phyloP scores from a whole-genome alignment of 2,888 invertebrate genomes.

The Ephialtes manifestator region DNA sequence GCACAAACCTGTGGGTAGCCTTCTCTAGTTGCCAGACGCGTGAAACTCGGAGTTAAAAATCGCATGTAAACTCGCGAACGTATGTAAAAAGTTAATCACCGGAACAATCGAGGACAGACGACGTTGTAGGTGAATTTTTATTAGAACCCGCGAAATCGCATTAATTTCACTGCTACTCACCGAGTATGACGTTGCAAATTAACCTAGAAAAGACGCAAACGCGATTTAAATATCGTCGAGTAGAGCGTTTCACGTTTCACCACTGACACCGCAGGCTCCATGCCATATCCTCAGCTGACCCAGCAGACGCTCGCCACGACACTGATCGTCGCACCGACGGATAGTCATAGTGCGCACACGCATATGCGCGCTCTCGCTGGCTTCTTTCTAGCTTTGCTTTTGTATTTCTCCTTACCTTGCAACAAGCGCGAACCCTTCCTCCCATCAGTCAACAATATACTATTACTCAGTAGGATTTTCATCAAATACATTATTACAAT shows the following conservation, averaged over 20 bases:
- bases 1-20: not conserved
- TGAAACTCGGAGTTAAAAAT: not conserved
- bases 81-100: constrained; percentile 4
- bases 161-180: not conserved
- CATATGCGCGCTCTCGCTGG: constrained; percentile 24
- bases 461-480: too few species aligned
- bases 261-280: constrained; percentile 60
- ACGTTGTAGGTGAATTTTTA: constrained; percentile 1
- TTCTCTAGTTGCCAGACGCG: not conserved
- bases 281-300: constrained; percentile 75
- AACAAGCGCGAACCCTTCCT: not conserved
- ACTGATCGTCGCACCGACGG: constrained; percentile 20
- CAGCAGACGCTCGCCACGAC: constrained; percentile 76
- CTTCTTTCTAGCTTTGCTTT: not conserved
- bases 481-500: not conserved
- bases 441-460: too few species aligned
- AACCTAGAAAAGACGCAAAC: constrained; percentile 35
- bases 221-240: constrained; percentile 3
- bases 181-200: constrained; percentile 30
- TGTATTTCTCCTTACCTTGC: not conserved
- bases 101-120: not conserved
- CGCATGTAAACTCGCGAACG: not conserved
- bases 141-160: not conserved
- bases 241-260: constrained; percentile 22
- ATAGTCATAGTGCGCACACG: constrained; percentile 35